These are phyloP conservation scores for Eurytoma adleriae DNA, from an alignment of 2,888 invertebrate genomes.

Conservation along the genomic window DNA sequence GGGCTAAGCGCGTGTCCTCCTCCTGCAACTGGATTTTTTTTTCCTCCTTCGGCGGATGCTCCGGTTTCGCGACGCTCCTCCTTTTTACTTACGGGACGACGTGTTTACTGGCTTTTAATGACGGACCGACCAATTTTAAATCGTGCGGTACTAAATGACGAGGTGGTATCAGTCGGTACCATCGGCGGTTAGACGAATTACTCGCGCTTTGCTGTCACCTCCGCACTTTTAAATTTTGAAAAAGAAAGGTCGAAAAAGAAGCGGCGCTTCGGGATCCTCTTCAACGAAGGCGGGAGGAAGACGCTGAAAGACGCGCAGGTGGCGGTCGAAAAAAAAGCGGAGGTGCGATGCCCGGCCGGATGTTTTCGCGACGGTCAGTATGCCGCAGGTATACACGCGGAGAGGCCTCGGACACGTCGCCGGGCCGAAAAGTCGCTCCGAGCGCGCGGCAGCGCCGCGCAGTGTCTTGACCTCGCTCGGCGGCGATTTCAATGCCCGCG, in stretches of 20 bases:
- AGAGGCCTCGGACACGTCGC: constrained; percentile 38
- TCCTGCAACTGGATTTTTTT: neutral
- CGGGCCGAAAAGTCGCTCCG: constrained; percentile 59
- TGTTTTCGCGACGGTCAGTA: constrained; percentile 65
- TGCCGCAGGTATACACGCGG: constrained; percentile 2
- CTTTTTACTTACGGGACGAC: too few relatives aligned
- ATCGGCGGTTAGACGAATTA: too few relatives aligned
- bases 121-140: too few relatives aligned
- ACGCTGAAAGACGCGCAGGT: neutral
- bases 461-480: constrained; percentile 55
- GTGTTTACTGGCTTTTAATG: too few relatives aligned
- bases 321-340: neutral
- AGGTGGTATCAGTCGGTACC: too few relatives aligned
- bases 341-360: constrained; percentile 32
- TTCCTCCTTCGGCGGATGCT: neutral
- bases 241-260: too few relatives aligned
- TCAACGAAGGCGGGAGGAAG: neutral
- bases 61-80: neutral
- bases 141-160: too few relatives aligned
- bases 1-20: neutral
- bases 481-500: constrained; percentile 66
- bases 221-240: too few relatives aligned
- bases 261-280: too few relatives aligned
- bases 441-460: neutral
- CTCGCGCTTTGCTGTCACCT: too few relatives aligned